Base-by-base conservation (phyloP, 2,888 invertebrate species). In the Drosophila fungiperda region DNA sequence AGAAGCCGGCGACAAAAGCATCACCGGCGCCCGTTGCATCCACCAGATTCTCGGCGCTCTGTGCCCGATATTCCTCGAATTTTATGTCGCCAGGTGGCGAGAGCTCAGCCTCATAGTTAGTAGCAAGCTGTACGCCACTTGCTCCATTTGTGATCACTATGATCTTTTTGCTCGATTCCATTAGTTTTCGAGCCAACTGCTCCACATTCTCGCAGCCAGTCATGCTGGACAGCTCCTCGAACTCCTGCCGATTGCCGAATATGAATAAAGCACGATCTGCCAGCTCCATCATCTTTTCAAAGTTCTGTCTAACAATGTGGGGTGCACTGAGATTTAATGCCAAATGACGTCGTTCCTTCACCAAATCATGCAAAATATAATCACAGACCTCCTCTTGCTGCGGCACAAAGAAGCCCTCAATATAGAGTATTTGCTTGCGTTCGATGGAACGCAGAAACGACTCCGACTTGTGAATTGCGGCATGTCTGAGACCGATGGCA, bases 131-230 rank as follows among this genome's bases (percentile, higher is more conserved):
- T 1, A 95, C 94, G 29, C 94, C 94, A 20, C 94, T 92, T 1
- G 93, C 91, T 12, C 95, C 96, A 82, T 96, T 94, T 8, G 96
- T 96, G 66, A 96, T 93, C 2, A 96, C 93, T 29, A 96, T 94
- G 7, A 95, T 94, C 68, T 90, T 91, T 3, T 62, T 64, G 23
- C 73, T 73, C 1, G 32, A 7, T 4, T 80, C 58, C 23, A 90
- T 20, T 15, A 91, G 66, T 15, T 82, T 63, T 0, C 61, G 52
- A 0, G 85, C 84, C 58, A 90, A 61, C 23, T 87, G 77, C 2
- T 91, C 91, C 12, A 91, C 73, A 6, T 64, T 69, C 8, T 71
- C 65, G 35, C 86, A 77, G 32, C 85, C 85, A 54, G 92, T 91
- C 29, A 91, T 79, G 45, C 90, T 82, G 5, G 92, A 91, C 58